Percentiles rank a stretch among this genome's conserved stretches.
phyloP scores from a whole-genome alignment of 92 coral and sea anemone species.

The Parazoanthus swiftii region DNA sequence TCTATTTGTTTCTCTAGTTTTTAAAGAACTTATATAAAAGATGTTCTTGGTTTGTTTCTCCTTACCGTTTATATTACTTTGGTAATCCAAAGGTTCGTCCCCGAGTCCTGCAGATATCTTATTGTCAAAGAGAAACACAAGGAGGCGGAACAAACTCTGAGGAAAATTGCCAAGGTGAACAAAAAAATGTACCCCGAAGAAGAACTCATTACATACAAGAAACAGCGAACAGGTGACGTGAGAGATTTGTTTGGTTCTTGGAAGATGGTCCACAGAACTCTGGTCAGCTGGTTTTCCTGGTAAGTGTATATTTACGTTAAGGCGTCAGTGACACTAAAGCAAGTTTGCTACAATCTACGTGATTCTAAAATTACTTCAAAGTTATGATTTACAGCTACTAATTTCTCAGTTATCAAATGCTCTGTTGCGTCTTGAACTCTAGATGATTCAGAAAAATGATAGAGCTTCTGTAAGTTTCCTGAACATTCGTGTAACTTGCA shows the following conservation, averaged over 20 bases:
- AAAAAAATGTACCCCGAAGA: slow-evolving; percentile 57
- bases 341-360: no score
- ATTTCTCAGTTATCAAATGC: no score
- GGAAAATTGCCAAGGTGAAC: slow-evolving; percentile 62
- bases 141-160: slow-evolving; percentile 46
- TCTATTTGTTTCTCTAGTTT: no score
- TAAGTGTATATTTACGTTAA: slow-evolving; percentile 1
- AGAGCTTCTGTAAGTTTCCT: no score
- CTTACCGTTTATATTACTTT: not conserved
- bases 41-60: no score
- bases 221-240: slow-evolving; percentile 64
- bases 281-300: slow-evolving; percentile 61
- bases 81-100: slow-evolving; percentile 54
- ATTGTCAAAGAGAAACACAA: slow-evolving; percentile 41
- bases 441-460: no score
- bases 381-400: no score
- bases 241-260: slow-evolving; percentile 66
- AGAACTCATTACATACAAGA: slow-evolving; percentile 37
- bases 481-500: no score
- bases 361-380: no score
- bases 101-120: slow-evolving; percentile 78
- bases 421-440: no score
- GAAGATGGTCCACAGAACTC: slow-evolving; percentile 63
- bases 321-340: no score
- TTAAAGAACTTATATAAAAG: no score